Base-by-base conservation (phyloP, 2,888 invertebrate genomes). In the Lepidonotus clava region DNA sequence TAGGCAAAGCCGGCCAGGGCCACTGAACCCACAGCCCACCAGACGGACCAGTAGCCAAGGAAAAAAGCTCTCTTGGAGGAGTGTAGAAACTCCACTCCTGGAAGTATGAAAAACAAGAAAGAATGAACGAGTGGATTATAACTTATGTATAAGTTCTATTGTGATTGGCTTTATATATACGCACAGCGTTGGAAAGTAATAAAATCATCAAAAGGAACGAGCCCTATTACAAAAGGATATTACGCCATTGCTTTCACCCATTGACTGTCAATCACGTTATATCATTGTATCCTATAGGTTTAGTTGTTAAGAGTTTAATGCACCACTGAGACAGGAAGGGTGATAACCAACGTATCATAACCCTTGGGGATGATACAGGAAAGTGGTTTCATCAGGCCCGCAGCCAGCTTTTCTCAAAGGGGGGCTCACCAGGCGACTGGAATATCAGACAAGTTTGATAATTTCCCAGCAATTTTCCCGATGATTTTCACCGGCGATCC, bases 1-100 rank as follows among this genome's bases (percentile, higher is more conserved):
- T 95, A 95, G 40, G 95, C 94, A 41, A 95, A 90, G 0, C 91
- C 92, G 5, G 95, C 94, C n/a, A 95, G 91, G n/a, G 95, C 88
- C 67, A 94, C 91, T 36, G 95, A 92, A 24, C 95, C 95, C 8
- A 94, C 86, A 0, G 95, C 94, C 94, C 95, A 94, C 83, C 93
- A 93, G 32, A 94, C 91, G 88, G 94, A 94, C 91, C 94, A 93
- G 53, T 93, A 90, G 77, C 94, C 92, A 2, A 94, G 94, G 0
- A 94, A 93, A 86, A 93, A 90, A 5, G 95, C 94, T 5, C 95
- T 93, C 76, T 91, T 92, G 53, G 91, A 92, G 6, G 94, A 93
- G 21, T 92, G 91, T 0, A 95, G 94, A 84, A 95, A 94, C 14
- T 94, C 91, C 90, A 80, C 51, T n/a, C 80, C 80, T 92, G 92